A percentile compares a stretch with the other conserved stretches of the same genome.
These are phyloP conservation scores for Glyptemys insculpta DNA, from an alignment of 2,797 vertebrate species.

Conservation along the genomic window DNA sequence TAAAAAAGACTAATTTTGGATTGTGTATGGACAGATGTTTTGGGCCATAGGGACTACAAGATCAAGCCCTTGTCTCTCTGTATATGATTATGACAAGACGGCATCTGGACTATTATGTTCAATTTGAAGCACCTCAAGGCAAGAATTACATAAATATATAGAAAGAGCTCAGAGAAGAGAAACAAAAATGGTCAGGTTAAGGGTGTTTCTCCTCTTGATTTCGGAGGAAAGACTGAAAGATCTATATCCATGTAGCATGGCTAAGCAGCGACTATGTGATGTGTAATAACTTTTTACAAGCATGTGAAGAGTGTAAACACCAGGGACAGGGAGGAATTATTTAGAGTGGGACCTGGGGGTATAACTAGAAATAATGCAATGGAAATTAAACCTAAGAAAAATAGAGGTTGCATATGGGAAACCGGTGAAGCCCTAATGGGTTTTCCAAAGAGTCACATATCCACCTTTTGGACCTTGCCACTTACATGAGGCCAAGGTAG, in stretches of 20 bases:
- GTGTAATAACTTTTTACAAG: no score
- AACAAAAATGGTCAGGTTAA: background rate
- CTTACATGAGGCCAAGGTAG: background rate
- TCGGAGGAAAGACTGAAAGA: background rate
- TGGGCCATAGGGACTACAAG: background rate
- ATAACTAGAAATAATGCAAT: no score
- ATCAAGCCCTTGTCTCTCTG: background rate
- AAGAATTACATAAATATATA: background rate
- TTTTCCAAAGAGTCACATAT: no score
- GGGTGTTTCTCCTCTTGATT: background rate
- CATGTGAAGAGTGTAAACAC: no score
- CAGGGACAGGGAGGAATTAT: background rate
- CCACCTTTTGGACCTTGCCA: no score
- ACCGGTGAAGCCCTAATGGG: no score
- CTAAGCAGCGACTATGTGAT: no score
- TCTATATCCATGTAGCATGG: no score
- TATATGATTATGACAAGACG: background rate
- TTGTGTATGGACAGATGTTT: background rate
- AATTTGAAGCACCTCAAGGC: background rate
- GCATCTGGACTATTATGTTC: background rate
- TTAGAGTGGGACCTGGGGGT: no score
- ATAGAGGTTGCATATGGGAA: no score
- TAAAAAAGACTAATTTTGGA: background rate
- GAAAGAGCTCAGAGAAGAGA: background rate
- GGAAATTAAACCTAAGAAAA: no score